Conservation (phyloP, 1,140 invertebrate genomes). For the Whitmania pigra region DNA sequence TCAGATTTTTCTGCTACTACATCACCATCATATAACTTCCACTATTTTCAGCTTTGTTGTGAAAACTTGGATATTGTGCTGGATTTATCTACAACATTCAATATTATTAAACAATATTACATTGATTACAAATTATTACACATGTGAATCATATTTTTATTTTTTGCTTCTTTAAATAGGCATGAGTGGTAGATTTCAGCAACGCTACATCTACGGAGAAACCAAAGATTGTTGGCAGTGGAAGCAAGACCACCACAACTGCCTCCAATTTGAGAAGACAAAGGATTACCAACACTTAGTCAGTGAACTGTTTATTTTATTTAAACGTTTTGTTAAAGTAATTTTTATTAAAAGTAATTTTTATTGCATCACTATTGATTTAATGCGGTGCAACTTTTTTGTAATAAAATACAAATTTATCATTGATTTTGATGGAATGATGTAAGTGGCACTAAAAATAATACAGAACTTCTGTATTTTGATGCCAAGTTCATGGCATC, state of each 20-base stretch:
- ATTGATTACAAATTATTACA: not conserved
- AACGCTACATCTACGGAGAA: slow-evolving; percentile 68
- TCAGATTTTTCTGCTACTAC: slow-evolving; percentile 14
- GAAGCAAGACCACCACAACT: slow-evolving; percentile 63
- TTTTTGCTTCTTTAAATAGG: slow-evolving; percentile 22
- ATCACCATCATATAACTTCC: slow-evolving; percentile 5
- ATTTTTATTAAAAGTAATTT: too few species aligned
- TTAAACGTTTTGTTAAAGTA: not conserved
- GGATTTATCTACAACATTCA: not conserved
- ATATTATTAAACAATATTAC: not conserved
- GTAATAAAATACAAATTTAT: not conserved
- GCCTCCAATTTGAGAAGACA: slow-evolving; percentile 52
- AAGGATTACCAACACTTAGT: slow-evolving; percentile 55
- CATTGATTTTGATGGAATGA: not conserved
- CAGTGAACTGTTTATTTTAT: slow-evolving; percentile 33
- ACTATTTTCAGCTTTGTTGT: not conserved
- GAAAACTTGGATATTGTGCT: not conserved
- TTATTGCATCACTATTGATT: too few species aligned
- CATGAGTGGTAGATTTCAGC: slow-evolving; percentile 62
- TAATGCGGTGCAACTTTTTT: not conserved
- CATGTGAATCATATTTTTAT: slow-evolving; percentile 5
- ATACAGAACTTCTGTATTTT: not conserved
- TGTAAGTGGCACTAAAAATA: not conserved
- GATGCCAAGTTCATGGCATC: too few species aligned
- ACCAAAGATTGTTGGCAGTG: slow-evolving; percentile 59